Evolutionary conservation across 2,113 vertebrate genomes (phyloP).

Genomic region (Paedocypris sp.): DNA sequence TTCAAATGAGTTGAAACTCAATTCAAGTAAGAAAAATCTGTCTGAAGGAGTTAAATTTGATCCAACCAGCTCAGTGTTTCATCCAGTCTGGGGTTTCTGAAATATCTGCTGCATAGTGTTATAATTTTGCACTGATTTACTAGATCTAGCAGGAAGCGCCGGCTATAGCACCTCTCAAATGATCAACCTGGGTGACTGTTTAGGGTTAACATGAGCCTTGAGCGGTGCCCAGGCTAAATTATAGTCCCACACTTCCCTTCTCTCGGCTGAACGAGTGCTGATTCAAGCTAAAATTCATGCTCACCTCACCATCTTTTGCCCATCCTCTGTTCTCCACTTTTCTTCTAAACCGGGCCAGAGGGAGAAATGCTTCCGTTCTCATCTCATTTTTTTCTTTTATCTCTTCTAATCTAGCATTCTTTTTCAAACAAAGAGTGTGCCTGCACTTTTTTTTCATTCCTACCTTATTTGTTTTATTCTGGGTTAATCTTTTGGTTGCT

Average conservation of each 20-base stretch:
- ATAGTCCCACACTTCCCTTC: constrained; percentile 22
- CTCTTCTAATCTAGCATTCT: not conserved
- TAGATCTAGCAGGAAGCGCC: constrained; percentile 28
- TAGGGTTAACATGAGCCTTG: constrained; percentile 38
- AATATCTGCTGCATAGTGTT: constrained; percentile 18
- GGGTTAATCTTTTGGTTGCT: too few species aligned
- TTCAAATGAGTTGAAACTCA: not conserved
- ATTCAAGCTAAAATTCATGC: constrained; percentile 47
- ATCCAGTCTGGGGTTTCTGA: constrained; percentile 22
- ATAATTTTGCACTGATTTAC: constrained; percentile 27
- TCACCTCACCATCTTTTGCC: constrained; percentile 41
- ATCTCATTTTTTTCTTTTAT: not conserved
- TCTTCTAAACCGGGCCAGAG: constrained; percentile 21
- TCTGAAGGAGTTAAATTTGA: constrained; percentile 1
- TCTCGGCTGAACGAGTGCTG: constrained; percentile 40
- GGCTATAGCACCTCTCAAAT: constrained; percentile 26
- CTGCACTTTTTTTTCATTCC: not conserved
- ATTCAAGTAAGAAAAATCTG: not conserved
- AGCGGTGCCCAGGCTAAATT: constrained; percentile 40
- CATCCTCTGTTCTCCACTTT: constrained; percentile 19
- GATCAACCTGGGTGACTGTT: constrained; percentile 35
- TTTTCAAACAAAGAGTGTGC: not conserved
- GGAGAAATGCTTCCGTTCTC: constrained; percentile 1
- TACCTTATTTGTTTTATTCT: too few species aligned
- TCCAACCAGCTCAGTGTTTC: not conserved